Evolutionary conservation across 2,113 vertebrate genomes (phyloP).

Genomic region (Neotoma lepida): DNA sequence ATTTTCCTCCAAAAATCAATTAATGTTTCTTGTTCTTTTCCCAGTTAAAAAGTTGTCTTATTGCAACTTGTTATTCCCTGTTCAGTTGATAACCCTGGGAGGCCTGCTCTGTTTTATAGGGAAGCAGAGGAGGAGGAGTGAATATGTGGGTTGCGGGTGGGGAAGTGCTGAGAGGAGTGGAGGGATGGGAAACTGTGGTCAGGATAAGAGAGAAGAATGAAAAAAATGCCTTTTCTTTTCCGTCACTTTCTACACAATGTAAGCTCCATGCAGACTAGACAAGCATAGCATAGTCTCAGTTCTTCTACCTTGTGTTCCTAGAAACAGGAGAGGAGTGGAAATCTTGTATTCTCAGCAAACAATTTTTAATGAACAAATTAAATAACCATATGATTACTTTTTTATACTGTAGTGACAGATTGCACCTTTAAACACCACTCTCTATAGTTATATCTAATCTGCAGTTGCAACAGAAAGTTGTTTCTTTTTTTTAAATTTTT

Average conservation of each 20-base stretch:
- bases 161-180: not conserved
- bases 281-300: not conserved
- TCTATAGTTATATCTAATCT: not conserved
- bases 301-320: not conserved
- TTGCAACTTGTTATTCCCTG: not conserved
- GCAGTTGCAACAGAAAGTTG: not conserved
- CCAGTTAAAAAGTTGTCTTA: not conserved
- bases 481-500: not conserved
- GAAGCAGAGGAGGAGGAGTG: not conserved
- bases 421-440: not conserved
- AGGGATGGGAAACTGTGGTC: not conserved
- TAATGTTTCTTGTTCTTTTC: not conserved
- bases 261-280: not conserved
- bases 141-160: not conserved
- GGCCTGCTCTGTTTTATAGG: too few species aligned
- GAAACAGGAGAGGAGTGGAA: not conserved
- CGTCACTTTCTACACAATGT: not conserved
- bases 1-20: not conserved
- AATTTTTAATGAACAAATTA: not conserved
- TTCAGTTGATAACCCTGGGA: too few species aligned
- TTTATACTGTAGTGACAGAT: too few species aligned
- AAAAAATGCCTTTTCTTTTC: not conserved
- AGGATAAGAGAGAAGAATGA: not conserved
- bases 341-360: not conserved
- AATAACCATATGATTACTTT: not conserved